Evolutionary conservation across 64 coral and sea anemone species (phyloP), one percentile per base, ranked within the genome.

Genomic region (Cladopsammia gracilis): DNA sequence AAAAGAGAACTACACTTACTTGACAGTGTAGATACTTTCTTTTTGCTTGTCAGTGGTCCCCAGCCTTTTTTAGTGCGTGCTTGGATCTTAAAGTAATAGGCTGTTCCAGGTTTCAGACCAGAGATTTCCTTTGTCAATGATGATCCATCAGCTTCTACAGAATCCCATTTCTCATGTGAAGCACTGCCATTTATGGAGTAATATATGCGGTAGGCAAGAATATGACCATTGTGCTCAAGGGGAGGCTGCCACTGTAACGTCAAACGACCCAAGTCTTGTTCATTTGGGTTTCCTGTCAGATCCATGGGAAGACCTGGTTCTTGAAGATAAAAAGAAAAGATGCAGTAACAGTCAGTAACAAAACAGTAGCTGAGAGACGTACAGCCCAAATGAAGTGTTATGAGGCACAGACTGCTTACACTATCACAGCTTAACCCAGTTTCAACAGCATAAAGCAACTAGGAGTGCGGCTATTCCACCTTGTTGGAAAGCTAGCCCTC

Each of bases 41-140:
- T 75, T 1, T 11, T 26, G 8, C 7, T 67, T 49, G 80, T 49
- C 8, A 79, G n/a, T 20, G 79, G 85, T 52, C 96, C 90, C 96
- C 96, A 98, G 10, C 96, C 96, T 19, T 84, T 93, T 10, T 44
- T 70, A 25, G 91, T 98, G 25, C 68, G 71, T 62, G 90, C 96
- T 83, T 93, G 56, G 88, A 98, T 98, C 68, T 91, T 87, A 14
- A 98, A 94, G 69, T 88, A 98, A 47, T 91, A 98, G 76, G 90
- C 87, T 66, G 81, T 91, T n/a, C 92, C 92, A 65, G 73, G 64
- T 23, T 76, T 73, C 15, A 98, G 48, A 23, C 58, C 24, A 4
- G 66, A 90, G 18, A 98, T 22, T 71, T 89, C 68, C 6, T 89
- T 94, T 48, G 72, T 90, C 60, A 98, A 45, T 53, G 80, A 54